Evolutionary conservation across 2,113 vertebrate species (phyloP).

Genomic region (Gymnobelideus leadbeateri): DNA sequence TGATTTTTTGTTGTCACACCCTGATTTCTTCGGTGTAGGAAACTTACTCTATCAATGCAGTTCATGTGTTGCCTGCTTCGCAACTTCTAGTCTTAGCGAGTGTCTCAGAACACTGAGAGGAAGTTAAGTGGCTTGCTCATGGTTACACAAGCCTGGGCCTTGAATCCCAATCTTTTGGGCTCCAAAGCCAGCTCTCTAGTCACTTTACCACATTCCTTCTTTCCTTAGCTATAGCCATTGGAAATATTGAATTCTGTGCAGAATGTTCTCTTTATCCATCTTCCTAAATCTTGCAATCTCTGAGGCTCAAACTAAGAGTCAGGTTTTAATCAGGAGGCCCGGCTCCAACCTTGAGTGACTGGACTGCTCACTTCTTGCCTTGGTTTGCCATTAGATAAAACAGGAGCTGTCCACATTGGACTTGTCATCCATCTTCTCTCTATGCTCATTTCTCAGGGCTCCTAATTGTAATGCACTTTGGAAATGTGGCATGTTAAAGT

Average conservation of each 20-base stretch:
- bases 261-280: neutral
- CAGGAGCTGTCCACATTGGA: neutral
- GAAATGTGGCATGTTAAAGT: neutral
- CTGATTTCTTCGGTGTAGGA: neutral
- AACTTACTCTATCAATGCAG: neutral
- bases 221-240: neutral
- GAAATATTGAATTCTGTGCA: neutral
- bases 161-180: neutral
- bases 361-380: neutral
- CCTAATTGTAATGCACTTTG: neutral
- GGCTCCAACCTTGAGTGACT: neutral
- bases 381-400: neutral
- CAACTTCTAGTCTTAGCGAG: neutral
- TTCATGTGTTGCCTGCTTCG: neutral
- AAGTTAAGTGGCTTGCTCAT: neutral
- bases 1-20: neutral
- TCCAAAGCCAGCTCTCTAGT: neutral
- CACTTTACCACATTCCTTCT: neutral
- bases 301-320: neutral
- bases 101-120: neutral
- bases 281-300: neutral
- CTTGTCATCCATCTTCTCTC: neutral
- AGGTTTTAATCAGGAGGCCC: neutral
- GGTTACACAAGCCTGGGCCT: neutral
- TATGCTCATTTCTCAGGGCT: neutral